Base-by-base conservation (phyloP, 1,140 invertebrate genomes). In the Trichomalopsis sarcophagae region DNA sequence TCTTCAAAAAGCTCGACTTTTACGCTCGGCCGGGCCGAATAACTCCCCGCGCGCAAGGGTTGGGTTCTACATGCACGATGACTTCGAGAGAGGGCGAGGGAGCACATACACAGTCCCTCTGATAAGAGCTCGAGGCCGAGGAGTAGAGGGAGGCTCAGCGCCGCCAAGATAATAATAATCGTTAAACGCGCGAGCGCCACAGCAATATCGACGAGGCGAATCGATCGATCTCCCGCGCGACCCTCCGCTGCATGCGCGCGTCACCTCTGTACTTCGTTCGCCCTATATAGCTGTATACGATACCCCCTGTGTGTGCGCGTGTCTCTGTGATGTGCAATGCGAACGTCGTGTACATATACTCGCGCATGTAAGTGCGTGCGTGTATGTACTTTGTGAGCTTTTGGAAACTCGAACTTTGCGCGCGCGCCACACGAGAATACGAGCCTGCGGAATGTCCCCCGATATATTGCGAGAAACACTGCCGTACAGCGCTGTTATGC, bases 1-100 rank as follows among this genome's bases (percentile, higher is more conserved):
- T 62, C 21, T n/a, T 62, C 55, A 27, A 30, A n/a, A 78, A 62
- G 44, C 27, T 78, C 27, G 23, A 78, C n/a, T 78, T 78, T 55
- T 27, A 50, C n/a, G 40, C 40, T 47, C 23, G 23, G 36, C n/a
- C 17, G 10, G 21, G 14, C n/a, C 5, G 21, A 40, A 30, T 9
- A 68, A 68, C 23, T 13, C 17, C 3, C 13, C 11, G 23, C 17
- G 40, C 40, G 40, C 40, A 11, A 5, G 47, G 47, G 47, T 50
- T 50, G 47, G 47, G 0, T 50, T 50, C 33, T 36, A 36, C 33
- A 36, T 36, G 5, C 33, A 36, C 47, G 47, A 55, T 55, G 13
- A 55, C 21, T 55, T 14, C 13, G 17, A 50, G 14, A 50, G 47
- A 50, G 47, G 11, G 47, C 2, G 47, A 50, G 47, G 11, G 47